Conservation (phyloP, 1,140 invertebrate genomes). For the Calliopsis andreniformis region DNA sequence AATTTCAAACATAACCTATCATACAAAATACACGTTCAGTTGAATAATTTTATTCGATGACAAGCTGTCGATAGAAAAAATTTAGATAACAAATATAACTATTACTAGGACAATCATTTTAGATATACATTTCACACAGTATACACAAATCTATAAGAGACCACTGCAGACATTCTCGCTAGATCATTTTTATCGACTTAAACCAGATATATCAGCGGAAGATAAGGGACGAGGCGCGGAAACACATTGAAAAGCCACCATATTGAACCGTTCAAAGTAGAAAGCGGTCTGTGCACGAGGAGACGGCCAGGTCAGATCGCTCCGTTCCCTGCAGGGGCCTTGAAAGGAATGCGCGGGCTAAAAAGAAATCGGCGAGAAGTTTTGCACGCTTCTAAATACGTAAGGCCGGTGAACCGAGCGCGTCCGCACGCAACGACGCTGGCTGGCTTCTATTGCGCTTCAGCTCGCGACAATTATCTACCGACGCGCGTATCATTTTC, state of each 20-base stretch:
- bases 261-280: conserved; percentile 62
- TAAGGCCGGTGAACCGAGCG: conserved; percentile 9
- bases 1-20: too few species aligned
- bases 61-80: too few species aligned
- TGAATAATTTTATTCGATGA: too few species aligned
- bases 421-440: too few species aligned
- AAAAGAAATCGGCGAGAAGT: conserved; percentile 47
- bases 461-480: too few species aligned
- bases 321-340: conserved; percentile 54
- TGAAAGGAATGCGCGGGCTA: conserved; percentile 62
- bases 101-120: too few species aligned
- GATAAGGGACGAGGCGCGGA: background rate
- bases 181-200: background rate
- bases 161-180: too few species aligned
- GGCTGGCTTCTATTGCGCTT: conserved; percentile 4
- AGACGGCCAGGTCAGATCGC: conserved; percentile 25
- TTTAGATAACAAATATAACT: too few species aligned
- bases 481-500: background rate
- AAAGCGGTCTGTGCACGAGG: conserved; percentile 54
- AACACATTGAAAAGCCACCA: conserved; percentile 16
- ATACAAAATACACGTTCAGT: too few species aligned
- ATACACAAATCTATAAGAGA: too few species aligned
- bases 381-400: conserved; percentile 58
- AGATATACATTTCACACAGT: too few species aligned
- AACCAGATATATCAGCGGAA: background rate